These are phyloP conservation scores for Hydrotaea diabolus DNA, from an alignment of 2,888 invertebrate genomes.

Conservation along the genomic window DNA sequence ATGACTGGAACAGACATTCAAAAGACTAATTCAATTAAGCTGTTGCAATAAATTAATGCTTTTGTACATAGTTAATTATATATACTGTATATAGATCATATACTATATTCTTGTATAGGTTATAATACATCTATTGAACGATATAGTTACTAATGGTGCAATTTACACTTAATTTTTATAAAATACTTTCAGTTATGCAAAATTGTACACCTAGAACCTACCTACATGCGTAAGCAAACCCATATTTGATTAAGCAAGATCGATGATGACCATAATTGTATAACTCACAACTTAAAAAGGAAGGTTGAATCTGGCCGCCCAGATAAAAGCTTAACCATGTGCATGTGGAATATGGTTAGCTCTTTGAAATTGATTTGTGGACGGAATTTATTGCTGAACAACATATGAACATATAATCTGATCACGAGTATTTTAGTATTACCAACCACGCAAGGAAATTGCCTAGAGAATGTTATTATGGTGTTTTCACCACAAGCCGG, in stretches of 20 bases:
- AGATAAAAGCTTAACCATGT: no score
- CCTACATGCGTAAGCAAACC: not conserved
- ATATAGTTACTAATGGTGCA: slow-evolving; percentile 36
- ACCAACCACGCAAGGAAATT: no score
- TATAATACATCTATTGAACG: slow-evolving; percentile 1
- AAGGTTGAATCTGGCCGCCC: not conserved
- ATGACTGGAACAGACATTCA: not conserved
- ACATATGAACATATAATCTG: no score
- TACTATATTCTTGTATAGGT: not conserved
- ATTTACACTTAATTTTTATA: slow-evolving; percentile 27
- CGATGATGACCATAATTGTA: no score
- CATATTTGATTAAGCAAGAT: not conserved
- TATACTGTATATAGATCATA: slow-evolving; percentile 7
- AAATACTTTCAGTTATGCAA: not conserved
- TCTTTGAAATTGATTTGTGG: no score
- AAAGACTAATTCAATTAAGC: slow-evolving; percentile 18
- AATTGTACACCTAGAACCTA: not conserved
- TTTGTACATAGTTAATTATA: slow-evolving; percentile 12
- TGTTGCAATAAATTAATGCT: slow-evolving; percentile 19
- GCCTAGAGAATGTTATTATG: no score
- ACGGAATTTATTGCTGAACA: no score
- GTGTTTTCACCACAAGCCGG: no score
- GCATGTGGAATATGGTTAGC: no score
- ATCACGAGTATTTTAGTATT: no score
- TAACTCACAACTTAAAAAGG: not conserved